A percentile compares a stretch with the other conserved stretches of the same genome.
Conservation (phyloP, 1,140 invertebrate species). For the Charaxes varanes region DNA sequence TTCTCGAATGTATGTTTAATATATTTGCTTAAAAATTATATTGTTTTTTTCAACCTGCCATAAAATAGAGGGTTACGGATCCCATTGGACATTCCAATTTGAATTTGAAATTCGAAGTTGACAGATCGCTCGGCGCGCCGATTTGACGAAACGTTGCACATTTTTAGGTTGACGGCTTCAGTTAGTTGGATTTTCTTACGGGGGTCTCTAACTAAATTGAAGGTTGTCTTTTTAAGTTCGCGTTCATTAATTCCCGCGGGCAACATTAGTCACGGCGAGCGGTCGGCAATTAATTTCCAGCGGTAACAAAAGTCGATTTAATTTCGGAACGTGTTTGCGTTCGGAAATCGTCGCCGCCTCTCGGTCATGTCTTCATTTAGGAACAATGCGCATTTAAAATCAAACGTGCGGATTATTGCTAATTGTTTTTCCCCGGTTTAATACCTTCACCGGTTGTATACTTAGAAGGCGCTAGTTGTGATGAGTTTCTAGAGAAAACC, state of each 20-base stretch:
- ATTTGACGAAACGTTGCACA: slow-evolving; percentile 1
- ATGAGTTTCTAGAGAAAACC: too few species aligned
- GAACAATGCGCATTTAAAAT: slow-evolving; percentile 17
- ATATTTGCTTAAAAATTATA: too few species aligned
- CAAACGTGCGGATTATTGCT: slow-evolving; percentile 15
- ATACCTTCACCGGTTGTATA: slow-evolving; percentile 3
- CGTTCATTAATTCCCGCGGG: slow-evolving; percentile 12
- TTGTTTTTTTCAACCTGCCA: too few species aligned
- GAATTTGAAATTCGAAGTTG: slow-evolving; percentile 7
- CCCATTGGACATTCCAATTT: not conserved
- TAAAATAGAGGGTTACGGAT: too few species aligned
- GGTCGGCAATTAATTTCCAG: slow-evolving; percentile 8
- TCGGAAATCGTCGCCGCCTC: slow-evolving; percentile 8
- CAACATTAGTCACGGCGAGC: slow-evolving; percentile 10
- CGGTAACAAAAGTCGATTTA: slow-evolving; percentile 9
- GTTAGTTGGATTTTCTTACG: slow-evolving; percentile 10
- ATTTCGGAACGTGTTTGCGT: slow-evolving; percentile 10
- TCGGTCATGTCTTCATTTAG: slow-evolving; percentile 8
- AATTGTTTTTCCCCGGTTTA: slow-evolving; percentile 24
- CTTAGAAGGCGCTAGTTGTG: too few species aligned
- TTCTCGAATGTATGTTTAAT: too few species aligned
- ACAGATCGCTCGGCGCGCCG: slow-evolving; percentile 1
- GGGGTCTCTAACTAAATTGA: slow-evolving; percentile 10
- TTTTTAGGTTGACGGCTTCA: slow-evolving; percentile 6
- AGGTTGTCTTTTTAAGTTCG: slow-evolving; percentile 7